Base-by-base conservation (phyloP, 2,888 invertebrate species). In the Pachydiplax longipennis region DNA sequence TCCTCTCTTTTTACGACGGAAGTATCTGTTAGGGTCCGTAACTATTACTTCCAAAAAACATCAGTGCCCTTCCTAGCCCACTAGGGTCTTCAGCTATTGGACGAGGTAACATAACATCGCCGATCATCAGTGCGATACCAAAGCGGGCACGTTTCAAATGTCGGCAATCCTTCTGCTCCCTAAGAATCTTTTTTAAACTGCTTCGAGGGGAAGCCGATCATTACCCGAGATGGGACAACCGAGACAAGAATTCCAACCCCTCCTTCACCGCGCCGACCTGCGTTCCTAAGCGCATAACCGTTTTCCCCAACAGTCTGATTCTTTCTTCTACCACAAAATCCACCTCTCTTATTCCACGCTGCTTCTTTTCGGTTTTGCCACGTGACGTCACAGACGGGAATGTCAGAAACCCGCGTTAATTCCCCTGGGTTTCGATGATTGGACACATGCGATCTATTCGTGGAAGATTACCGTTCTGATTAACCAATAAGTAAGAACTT, bases 61-160 rank as follows among this genome's bases (percentile, higher is more conserved):
- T 87, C 87, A 87, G 22, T 37, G 87, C 65, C 87, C 87, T 53
- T 48, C 48, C 53, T 25, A 48, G 44, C 48, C 35, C 61, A 61
- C 87, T 58, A 18, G 35, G 35, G 53, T 35, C 58, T 61, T 22
- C 22, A 37, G 31, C 37, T 53, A 87, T 65, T 87, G 87, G 87
- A 37, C 40, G 65, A 65, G 37, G 61, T 65, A 61, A 61, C 87
- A 65, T 87, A 61, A 87, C 87, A 87, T 31, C 82, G 35, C 25
- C 87, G 87, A 87, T 87, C 61, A 87, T 87, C 87, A 87, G 87
- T 87, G 87, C 87, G 87, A 87, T 87, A 87, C 87, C 87, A 87
- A 87, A 87, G 35, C 87, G 61, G 87, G 87, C 87, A 87, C 87
- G 87, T 87, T 87, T 87, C 87, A 37, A 61, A 87, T 87, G 87